Percentiles rank a stretch among this genome's conserved stretches.
These are phyloP conservation scores for Andrena fulva DNA, from an alignment of 2,888 invertebrate genomes.

Conservation along the genomic window DNA sequence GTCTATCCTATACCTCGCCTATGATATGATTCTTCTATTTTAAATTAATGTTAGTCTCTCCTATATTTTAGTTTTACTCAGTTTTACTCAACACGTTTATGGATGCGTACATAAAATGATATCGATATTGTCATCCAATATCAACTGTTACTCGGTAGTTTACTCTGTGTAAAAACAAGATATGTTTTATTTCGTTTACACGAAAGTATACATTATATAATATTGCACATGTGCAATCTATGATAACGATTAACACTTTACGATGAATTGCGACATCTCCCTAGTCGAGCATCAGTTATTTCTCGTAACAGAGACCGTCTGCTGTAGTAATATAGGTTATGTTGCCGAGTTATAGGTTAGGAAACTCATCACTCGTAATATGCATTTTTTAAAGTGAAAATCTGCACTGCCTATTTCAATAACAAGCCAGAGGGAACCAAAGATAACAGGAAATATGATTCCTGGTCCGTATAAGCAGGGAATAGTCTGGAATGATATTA, in stretches of 20 bases:
- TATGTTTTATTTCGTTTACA: neutral
- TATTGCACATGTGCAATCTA: neutral
- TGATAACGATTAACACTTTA: neutral
- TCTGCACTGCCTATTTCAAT: neutral
- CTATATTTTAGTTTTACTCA: no score
- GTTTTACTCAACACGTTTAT: neutral
- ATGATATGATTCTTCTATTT: no score
- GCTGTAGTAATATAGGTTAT: slow-evolving; percentile 16
- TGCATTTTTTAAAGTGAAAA: slow-evolving; percentile 5
- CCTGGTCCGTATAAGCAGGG: slow-evolving; percentile 20
- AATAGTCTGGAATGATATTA: slow-evolving; percentile 58
- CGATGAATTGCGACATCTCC: neutral
- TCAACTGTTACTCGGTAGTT: neutral
- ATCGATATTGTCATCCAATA: no score
- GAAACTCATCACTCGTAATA: neutral
- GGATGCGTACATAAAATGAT: no score
- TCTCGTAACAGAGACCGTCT: neutral
- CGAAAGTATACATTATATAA: neutral
- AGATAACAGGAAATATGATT: slow-evolving; percentile 16
- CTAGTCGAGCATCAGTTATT: neutral
- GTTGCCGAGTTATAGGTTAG: slow-evolving; percentile 13
- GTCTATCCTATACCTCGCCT: no score
- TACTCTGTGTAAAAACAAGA: neutral
- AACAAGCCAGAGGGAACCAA: neutral
- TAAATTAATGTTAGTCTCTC: no score